Percentiles rank a stretch among this genome's conserved stretches.
phyloP scores from a whole-genome alignment of 2,888 invertebrate species.

The Palloptera scutellata region DNA sequence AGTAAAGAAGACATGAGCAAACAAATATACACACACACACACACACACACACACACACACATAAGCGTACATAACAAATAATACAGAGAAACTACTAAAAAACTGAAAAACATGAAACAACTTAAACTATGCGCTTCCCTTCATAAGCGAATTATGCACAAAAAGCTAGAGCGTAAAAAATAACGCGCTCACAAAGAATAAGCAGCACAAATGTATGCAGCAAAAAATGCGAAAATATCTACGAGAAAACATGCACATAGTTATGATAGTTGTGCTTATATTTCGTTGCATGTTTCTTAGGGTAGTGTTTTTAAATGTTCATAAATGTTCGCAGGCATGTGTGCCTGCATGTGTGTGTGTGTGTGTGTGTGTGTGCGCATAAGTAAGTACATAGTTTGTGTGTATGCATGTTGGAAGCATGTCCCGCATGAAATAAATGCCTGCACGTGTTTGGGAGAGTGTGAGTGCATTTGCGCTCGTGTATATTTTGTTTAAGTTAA shows the following conservation, averaged over 20 bases:
- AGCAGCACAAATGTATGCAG: not conserved
- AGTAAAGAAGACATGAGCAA: not conserved
- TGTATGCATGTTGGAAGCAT: not conserved
- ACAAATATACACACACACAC: constrained; percentile 8
- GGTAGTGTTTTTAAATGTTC: constrained; percentile 20
- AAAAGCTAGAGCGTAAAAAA: no score
- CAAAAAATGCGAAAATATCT: not conserved
- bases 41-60: not conserved
- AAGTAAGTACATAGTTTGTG: constrained; percentile 8
- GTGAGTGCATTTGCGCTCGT: constrained; percentile 1
- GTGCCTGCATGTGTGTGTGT: not conserved
- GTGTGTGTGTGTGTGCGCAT: constrained; percentile 8
- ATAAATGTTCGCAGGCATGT: constrained; percentile 1
- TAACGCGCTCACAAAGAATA: no score
- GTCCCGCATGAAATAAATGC: not conserved
- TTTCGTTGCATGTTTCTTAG: not conserved
- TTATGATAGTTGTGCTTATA: constrained; percentile 1
- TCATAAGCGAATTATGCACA: no score
- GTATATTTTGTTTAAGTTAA: no score
- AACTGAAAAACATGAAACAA: not conserved
- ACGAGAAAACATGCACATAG: constrained; percentile 18
- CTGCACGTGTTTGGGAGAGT: not conserved
- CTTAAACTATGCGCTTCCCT: no score
- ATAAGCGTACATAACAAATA: not conserved
- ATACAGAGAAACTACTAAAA: not conserved